Evolutionary conservation across 2,113 vertebrate species (phyloP), one percentile per base, ranked within the genome.

Genomic region (Beaufortia kweichowensis): DNA sequence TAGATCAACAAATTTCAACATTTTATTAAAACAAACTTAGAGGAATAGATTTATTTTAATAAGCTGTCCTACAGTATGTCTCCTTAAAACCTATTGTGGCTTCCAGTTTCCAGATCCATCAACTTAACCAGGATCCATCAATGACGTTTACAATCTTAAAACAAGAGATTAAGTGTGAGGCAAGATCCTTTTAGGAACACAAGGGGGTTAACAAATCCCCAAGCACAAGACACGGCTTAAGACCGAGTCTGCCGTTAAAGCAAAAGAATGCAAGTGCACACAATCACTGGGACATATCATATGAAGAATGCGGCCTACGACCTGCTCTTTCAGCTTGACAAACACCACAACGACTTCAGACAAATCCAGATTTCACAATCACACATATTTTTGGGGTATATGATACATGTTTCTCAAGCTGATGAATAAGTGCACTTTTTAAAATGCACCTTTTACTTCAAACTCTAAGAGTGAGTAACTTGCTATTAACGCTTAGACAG

Each of bases 151-250:
- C 57, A 69, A 48, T 50, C 65, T 19, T 15, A 11, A 80, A 60
- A 77, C 46, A 79, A 80, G n/a, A 62, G 75, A 69, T 78, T 68
- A 64, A 39, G 70, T 41, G 24, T 19, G 10, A 46, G 43, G 39
- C 63, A 76, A 77, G 46, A 64, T 62, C 50, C 65, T 75, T 81
- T 71, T 15, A 64, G n/a, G 23, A 46, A 43, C 28, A 35, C n/a
- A 56, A 59, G 59, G 31, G 41, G 23, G 35, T 79, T 53, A 29
- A 35, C 41, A 75, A 73, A 69, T 59, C 43, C 41, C 33, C 53
- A 26, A 21, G 31, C 41, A 74, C 39, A 60, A 63, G 66, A 80
- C 69, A 74, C 66, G 72, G 31, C 64, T 64, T 70, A 61, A 77
- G 79, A 29, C 23, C 4, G 56, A 64, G 53, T 43, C 4, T 23